These are phyloP conservation scores for Mongoloraphidia duomilia DNA, from an alignment of 2,888 invertebrate species.

Conservation along the genomic window DNA sequence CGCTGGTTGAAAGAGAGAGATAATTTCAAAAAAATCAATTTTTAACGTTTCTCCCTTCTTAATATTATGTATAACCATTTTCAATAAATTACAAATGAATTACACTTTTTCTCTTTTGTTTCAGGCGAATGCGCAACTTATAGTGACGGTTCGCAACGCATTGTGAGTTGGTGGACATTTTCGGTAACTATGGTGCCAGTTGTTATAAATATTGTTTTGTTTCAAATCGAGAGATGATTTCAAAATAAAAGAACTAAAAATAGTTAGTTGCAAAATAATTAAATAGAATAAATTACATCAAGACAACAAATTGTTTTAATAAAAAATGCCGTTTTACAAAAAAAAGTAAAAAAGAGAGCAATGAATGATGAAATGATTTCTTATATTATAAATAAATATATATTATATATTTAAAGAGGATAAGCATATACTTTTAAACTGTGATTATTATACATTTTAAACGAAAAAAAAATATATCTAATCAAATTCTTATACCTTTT, in stretches of 20 bases:
- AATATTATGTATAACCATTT: no score
- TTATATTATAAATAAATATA: not conserved
- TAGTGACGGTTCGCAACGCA: slow-evolving; percentile 22
- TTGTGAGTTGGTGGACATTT: slow-evolving; percentile 9
- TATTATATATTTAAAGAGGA: not conserved
- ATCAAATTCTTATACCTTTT: not conserved
- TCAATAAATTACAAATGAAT: no score
- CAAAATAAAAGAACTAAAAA: not conserved
- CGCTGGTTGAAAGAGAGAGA: no score
- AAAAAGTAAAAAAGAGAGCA: not conserved
- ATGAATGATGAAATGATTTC: not conserved
- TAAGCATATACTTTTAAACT: slow-evolving; percentile 5
- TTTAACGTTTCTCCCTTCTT: no score
- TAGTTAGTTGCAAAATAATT: not conserved
- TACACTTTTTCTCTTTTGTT: slow-evolving; percentile 18
- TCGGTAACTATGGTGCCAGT: slow-evolving; percentile 12
- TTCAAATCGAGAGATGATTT: slow-evolving; percentile 13
- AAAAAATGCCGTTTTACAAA: not conserved
- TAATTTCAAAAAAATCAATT: no score
- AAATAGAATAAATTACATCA: slow-evolving; percentile 1
- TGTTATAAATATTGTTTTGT: slow-evolving; percentile 12
- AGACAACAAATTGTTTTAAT: not conserved
- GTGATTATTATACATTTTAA: slow-evolving; percentile 7
- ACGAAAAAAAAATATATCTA: slow-evolving; percentile 1
- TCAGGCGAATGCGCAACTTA: slow-evolving; percentile 49